A percentile compares a stretch with the other conserved stretches of the same genome.
Evolutionary conservation across 1,140 invertebrate genomes (phyloP).

Genomic region (Drosophila simulans): DNA sequence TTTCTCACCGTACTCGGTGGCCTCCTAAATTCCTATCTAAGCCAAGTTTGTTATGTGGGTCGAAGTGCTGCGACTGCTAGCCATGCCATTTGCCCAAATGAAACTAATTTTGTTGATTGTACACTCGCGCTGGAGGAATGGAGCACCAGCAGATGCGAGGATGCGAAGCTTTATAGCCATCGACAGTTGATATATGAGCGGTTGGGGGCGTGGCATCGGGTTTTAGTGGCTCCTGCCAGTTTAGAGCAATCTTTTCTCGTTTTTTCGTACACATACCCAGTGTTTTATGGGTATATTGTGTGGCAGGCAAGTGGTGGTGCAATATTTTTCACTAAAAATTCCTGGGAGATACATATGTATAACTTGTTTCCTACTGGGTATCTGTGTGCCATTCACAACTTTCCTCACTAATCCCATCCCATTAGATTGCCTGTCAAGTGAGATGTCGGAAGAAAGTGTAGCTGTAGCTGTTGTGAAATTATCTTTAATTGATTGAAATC

Average conservation of each 20-base stretch:
- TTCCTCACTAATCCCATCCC: not conserved
- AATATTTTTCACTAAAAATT: too few relatives aligned
- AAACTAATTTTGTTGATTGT: slow-evolving; percentile 82
- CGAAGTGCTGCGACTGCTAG: slow-evolving; percentile 44
- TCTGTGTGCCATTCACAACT: not conserved
- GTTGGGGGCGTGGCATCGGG: slow-evolving; percentile 36
- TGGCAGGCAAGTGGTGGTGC: not conserved
- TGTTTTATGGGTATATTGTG: not conserved
- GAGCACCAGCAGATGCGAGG: slow-evolving; percentile 13
- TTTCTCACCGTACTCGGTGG: slow-evolving; percentile 12
- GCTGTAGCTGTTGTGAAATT: slow-evolving; percentile 14
- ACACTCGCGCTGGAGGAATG: slow-evolving; percentile 38
- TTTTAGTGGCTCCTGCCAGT: slow-evolving; percentile 45
- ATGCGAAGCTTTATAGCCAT: slow-evolving; percentile 58
- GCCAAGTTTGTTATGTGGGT: slow-evolving; percentile 68
- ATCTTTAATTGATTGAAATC: slow-evolving; percentile 38
- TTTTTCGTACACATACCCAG: slow-evolving; percentile 2
- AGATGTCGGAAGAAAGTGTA: slow-evolving; percentile 26
- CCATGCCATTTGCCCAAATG: slow-evolving; percentile 78
- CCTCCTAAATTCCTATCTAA: slow-evolving; percentile 44
- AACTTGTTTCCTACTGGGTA: not conserved
- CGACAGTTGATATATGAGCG: slow-evolving; percentile 69
- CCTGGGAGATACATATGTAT: too few relatives aligned
- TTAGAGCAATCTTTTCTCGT: slow-evolving; percentile 37
- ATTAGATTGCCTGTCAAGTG: slow-evolving; percentile 4